phyloP scores from a whole-genome alignment of 2,888 invertebrate species.

The Drosophila birchii region DNA sequence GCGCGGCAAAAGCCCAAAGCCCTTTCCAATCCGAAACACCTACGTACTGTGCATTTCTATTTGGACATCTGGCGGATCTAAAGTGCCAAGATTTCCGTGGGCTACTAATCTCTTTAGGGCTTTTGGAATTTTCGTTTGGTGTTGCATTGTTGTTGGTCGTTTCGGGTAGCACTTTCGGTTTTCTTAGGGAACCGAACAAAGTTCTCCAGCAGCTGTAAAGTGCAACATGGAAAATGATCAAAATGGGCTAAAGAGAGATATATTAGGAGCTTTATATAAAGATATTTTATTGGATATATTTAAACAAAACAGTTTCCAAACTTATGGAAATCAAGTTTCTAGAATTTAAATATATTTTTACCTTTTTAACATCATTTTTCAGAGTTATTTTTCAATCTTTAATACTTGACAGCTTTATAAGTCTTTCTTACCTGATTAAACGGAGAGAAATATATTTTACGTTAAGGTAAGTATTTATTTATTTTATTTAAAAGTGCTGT shows the following conservation, averaged over 20 bases:
- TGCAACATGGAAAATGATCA: constrained; percentile 22
- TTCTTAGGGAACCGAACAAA: constrained; percentile 24
- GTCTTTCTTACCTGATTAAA: too few relatives aligned
- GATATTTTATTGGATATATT: not conserved
- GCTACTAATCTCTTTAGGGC: constrained; percentile 45
- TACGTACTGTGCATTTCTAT: constrained; percentile 35
- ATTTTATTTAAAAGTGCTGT: not conserved
- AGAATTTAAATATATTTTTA: not conserved
- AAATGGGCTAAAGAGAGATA: constrained; percentile 6
- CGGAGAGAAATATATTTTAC: not conserved
- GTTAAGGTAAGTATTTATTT: not conserved
- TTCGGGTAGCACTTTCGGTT: constrained; percentile 62
- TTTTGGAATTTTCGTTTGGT: constrained; percentile 32
- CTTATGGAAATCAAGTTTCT: not conserved
- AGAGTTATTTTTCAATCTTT: not conserved
- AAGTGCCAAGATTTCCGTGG: constrained; percentile 35
- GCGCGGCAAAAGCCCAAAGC: constrained; percentile 35
- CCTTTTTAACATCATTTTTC: not conserved
- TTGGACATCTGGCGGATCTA: constrained; percentile 37
- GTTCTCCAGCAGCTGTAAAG: constrained; percentile 35
- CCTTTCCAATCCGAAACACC: constrained; percentile 61
- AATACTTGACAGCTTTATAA: not conserved
- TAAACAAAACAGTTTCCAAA: not conserved
- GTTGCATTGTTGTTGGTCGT: constrained; percentile 26
- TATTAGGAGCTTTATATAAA: not conserved